phyloP scores from a whole-genome alignment of 2,888 invertebrate species.

The Amphipyra tragopoginis region DNA sequence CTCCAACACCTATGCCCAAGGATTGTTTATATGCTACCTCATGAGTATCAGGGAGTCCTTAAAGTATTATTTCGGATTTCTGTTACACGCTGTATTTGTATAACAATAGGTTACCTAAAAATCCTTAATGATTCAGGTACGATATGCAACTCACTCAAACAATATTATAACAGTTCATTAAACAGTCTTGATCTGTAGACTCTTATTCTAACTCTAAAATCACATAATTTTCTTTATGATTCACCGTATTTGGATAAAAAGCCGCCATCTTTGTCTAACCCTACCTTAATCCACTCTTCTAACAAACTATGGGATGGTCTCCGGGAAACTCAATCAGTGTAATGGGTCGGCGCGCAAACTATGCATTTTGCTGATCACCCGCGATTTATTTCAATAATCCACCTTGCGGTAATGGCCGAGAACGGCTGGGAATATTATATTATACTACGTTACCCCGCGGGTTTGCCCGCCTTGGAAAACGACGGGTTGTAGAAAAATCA shows the following conservation, averaged over 20 bases:
- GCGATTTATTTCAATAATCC: constrained; percentile 83
- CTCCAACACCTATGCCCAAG: too few relatives aligned
- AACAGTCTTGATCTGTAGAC: too few relatives aligned
- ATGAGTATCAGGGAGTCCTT: too few relatives aligned
- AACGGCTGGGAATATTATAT: constrained; percentile 67
- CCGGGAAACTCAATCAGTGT: constrained; percentile 73
- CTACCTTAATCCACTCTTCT: constrained; percentile 33
- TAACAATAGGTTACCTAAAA: too few relatives aligned
- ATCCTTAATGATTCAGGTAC: too few relatives aligned
- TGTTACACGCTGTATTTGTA: too few relatives aligned
- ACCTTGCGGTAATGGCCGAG: constrained; percentile 63
- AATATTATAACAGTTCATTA: too few relatives aligned
- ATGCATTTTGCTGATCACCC: constrained; percentile 80
- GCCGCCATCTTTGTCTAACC: constrained; percentile 8
- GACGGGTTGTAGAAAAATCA: constrained; percentile 35
- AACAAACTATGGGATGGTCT: constrained; percentile 53
- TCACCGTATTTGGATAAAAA: constrained; percentile 5
- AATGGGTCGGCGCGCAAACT: constrained; percentile 73
- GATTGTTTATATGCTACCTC: too few relatives aligned
- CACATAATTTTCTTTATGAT: not conserved
- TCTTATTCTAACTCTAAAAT: not conserved
- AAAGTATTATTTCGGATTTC: too few relatives aligned
- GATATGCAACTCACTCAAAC: too few relatives aligned
- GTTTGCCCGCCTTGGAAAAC: constrained; percentile 23
- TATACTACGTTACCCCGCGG: constrained; percentile 57